Evolutionary conservation across 30 jellyfish, hydroid and myxozoan species (phyloP).

Genomic region (Aurelia aurita): DNA sequence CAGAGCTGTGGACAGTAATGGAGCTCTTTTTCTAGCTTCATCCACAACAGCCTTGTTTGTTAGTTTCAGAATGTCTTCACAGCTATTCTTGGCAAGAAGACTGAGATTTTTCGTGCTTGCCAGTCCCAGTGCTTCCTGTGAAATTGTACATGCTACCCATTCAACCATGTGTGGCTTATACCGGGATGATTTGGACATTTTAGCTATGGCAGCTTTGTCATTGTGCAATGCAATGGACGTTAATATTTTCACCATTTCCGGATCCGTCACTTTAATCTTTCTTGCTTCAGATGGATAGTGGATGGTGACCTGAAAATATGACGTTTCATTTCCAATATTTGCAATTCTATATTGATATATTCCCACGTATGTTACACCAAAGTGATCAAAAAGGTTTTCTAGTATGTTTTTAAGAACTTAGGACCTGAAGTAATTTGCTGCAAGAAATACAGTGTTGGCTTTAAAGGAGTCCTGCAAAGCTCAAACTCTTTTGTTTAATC

Average conservation of each 20-base stretch:
- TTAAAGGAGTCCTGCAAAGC: too few species aligned
- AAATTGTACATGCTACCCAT: constrained; percentile 3
- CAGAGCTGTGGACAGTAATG: not conserved
- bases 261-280: too few species aligned
- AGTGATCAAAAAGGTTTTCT: too few species aligned
- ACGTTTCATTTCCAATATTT: too few species aligned
- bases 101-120: constrained; percentile 8
- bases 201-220: constrained; percentile 1
- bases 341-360: too few species aligned
- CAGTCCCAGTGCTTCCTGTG: constrained; percentile 38
- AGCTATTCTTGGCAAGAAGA: constrained; percentile 30
- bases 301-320: too few species aligned
- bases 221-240: not conserved
- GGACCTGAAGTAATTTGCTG: too few species aligned
- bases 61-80: not conserved
- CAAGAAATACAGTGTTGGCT: too few species aligned
- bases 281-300: too few species aligned
- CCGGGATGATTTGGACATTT: not conserved
- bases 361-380: too few species aligned
- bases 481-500: too few species aligned
- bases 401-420: too few species aligned
- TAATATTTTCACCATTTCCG: not conserved
- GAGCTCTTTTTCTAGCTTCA: constrained; percentile 15
- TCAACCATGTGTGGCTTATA: not conserved
- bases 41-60: constrained; percentile 10